Base-by-base conservation (phyloP, 2,113 vertebrate genomes). In the Sebastes schlegelii region DNA sequence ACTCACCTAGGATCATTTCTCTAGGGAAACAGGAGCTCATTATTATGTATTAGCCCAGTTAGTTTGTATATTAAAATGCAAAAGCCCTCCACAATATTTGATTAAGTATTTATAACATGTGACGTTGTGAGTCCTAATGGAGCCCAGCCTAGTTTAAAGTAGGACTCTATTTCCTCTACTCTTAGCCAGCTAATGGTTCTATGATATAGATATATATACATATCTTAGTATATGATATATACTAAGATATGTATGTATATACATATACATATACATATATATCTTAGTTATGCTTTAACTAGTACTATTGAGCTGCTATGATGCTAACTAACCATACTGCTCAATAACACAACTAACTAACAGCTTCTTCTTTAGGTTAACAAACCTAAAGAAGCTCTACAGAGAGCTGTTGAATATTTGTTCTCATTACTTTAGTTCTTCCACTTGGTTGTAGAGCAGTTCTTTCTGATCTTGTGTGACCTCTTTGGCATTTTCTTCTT, bases 371-470 rank as follows among this genome's bases (percentile, higher is more conserved):
- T 46, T 60, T 45, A 43, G 0, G 14, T 61, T 19, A 48, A 62
- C 7, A 48, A 13, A 26, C 21, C 4, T 46, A 63, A 1, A 23
- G 23, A 61, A 26, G 26, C 26, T 26, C 2, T 12, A 21, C 1
- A 17, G 5, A 26, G 0, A 6, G 13, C 48, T 46, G 40, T 8
- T 48, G 11, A 46, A 8, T 34, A 62, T 34, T 12, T 45, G 6
- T 16, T 51, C 34, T 16, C 8, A 57, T 91, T 91, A 93, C 93
- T 52, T 85, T 7, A 90, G 52, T 13, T 88, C 80, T 58, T 89
- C 11, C 3, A 93, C 23, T 11, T 23, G 85, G 2, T 68, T 19
- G n/a, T 42, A 16, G 51, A 85, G 3, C 1, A 60, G 6, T 57
- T 79, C 0, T 61, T 73, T 57, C 1, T 71, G 19, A 21, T 84